Evolutionary conservation across 2,797 vertebrate genomes (phyloP), one percentile per base, ranked within the genome.

Genomic region (Agapornis canus): DNA sequence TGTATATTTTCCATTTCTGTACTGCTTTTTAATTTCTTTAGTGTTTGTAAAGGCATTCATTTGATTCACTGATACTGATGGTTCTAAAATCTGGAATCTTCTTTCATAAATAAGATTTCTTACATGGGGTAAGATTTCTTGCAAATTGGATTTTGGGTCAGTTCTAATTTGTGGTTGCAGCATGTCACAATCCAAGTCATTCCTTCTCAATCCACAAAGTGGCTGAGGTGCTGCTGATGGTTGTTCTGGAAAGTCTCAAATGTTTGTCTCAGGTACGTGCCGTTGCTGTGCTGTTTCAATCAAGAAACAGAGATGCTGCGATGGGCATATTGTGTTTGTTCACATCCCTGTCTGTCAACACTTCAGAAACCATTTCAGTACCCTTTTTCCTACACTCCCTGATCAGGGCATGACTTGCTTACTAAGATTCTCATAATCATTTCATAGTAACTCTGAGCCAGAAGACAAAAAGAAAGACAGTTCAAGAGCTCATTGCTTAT

Each of bases 401-500:
- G 96, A 98, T 97, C 97, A 97, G 97, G 97, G 93, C 89, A 96
- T 94, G 92, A 96, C 95, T 97, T 98, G 97, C 95, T 97, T 97
- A 91, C 95, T 76, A 89, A 96, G 90, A 88, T 87, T 93, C 87
- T 96, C 89, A 65, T 94, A 98, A 97, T 96, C 87, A 95, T 98
- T 97, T 97, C 96, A 98, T 94, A 96, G 95, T 88, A 97, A 96
- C 91, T 96, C 96, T 56, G 77, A 94, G 92, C 69, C 83, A 96
- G 92, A 96, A 98, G 97, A 98, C 97, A 97, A 97, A 97, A 80
- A 94, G 96, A 98, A 97, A 98, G 97, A 97, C 93, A 92, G 83
- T 93, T 91, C 90, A 96, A 94, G 96, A 97, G 96, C 97, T 96
- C 97, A 96, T 96, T 96, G 97, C 97, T 98, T 96, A 98, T 98